Base-by-base conservation (phyloP, 2,888 invertebrate genomes). In the Choristoneura rosaceana region DNA sequence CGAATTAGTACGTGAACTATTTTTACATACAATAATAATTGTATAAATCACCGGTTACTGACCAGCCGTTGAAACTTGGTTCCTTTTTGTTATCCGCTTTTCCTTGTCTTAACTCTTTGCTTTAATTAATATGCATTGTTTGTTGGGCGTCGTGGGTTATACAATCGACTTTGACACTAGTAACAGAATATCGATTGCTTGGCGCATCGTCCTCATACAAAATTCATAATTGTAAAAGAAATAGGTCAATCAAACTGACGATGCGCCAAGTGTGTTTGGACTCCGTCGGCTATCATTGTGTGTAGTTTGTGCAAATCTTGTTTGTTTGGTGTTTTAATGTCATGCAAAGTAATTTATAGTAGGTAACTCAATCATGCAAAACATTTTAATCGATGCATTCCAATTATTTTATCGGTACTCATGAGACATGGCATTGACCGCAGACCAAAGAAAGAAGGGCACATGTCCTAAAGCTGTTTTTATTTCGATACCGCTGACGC, bases 261-360 rank as follows among this genome's bases (percentile, higher is more conserved):
- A 41, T 74, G 74, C 74, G 74, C 75, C 74, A 52, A 74, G 74
- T 76, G 74, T 60, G 65, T 68, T 74, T 70, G 43, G 62, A 70
- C 17, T 50, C 50, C 67, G 75, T 76, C 70, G 74, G 67, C 61
- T 74, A 73, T 76, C 66, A 68, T 73, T 79, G 78, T 79, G 70
- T 80, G 45, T 76, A 71, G 70, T 75, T 67, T 73, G 75, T 74
- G 75, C 69, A 73, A 59, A 67, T 76, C 65, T 75, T 75, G 59
- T 63, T 63, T 71, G 76, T 77, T 70, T 55, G 55, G 10, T 55
- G 55, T 55, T 25, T 66, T 75, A 75, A 74, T 73, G 77, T 69
- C 74, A 70, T 78, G 74, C 76, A 76, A 74, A 74, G 77, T 77
- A 76, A 71, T 71, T 71, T 61, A 66, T 71, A 45, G 52, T 67